Evolutionary conservation across 2,797 vertebrate species (phyloP), one percentile per base, ranked within the genome.

Genomic region (Tauraco hartlaubi): DNA sequence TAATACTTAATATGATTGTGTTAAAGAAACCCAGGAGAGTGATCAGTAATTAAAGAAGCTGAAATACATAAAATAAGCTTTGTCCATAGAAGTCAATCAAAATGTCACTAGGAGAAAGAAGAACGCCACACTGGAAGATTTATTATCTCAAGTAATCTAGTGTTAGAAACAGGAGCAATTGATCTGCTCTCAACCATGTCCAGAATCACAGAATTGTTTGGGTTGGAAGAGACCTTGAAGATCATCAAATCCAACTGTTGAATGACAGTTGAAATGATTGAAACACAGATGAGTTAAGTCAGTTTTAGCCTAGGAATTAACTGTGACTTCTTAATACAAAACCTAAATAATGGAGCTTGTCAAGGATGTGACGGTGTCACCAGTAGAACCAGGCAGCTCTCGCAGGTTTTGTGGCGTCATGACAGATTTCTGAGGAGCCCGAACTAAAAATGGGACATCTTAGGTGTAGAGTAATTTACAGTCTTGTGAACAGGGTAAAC

Each of bases 21-120:
- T 20, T 79, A 62, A 90, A 84, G 75, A 74, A 95, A 88, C 39
- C 37, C 58, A 23, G 55, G 56, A 35, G 68, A 66, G 59, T 3
- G 41, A 71, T 69, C 51, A 15, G 84, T 66, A 66, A 20, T 82
- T 85, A 52, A 51, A 75, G 67, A 66, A 89, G 52, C 59, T 59
- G 51, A 51, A 96, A 86, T 69, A 69, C 13, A 15, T 37, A 48
- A 90, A 82, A 84, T 41, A 31, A 91, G 67, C 80, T 91, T 95
- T 93, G 80, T 73, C 56, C 23, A 7, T 14, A 35, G 25, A 83
- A 88, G 78, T 89, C 78, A 85, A 85, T 93, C 93, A 51, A 92
- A 92, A 51, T 0, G 3, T 80, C 77, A 83, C 8, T 22, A 17
- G 54, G n/a, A 75, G 39, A 85, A 85, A 72, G 72, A n/a, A 7